Evolutionary conservation across 2,113 vertebrate genomes (phyloP).

Genomic region (Dasyurus viverrinus): DNA sequence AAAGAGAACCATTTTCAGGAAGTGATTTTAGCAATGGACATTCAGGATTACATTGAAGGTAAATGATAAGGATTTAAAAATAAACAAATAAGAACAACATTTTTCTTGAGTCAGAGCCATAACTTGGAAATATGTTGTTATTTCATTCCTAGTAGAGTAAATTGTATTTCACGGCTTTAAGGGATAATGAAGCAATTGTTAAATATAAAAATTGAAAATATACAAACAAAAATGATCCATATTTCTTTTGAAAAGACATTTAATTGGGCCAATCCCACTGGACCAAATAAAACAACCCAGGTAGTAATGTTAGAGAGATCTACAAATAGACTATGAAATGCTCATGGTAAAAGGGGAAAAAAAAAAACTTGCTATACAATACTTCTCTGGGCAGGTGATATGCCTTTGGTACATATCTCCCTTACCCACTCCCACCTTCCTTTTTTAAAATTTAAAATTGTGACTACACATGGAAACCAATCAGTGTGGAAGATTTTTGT

Average conservation of each 20-base stretch:
- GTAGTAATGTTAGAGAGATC: constrained; percentile 6
- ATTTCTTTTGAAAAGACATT: constrained; percentile 18
- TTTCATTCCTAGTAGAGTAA: background rate
- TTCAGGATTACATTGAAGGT: constrained; percentile 20
- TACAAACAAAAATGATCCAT: background rate
- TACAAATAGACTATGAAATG: background rate
- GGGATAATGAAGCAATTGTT: constrained; percentile 20
- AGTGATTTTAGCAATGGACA: constrained; percentile 26
- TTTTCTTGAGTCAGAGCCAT: background rate
- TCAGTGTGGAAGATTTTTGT: background rate
- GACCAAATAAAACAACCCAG: background rate
- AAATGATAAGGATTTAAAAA: background rate
- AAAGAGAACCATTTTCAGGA: background rate
- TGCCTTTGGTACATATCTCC: background rate
- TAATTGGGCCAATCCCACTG: constrained; percentile 26
- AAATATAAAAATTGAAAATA: constrained; percentile 18
- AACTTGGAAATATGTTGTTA: background rate
- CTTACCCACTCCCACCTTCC: background rate
- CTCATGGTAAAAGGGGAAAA: constrained; percentile 9
- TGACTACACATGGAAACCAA: background rate
- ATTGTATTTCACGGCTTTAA: constrained; percentile 11
- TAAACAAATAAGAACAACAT: background rate
- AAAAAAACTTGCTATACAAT: background rate
- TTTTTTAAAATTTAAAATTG: background rate
- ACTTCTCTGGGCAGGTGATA: background rate